A percentile compares a stretch with the other conserved stretches of the same genome.
Conservation (phyloP, 2,113 vertebrate genomes). For the Trematocara variabile region DNA sequence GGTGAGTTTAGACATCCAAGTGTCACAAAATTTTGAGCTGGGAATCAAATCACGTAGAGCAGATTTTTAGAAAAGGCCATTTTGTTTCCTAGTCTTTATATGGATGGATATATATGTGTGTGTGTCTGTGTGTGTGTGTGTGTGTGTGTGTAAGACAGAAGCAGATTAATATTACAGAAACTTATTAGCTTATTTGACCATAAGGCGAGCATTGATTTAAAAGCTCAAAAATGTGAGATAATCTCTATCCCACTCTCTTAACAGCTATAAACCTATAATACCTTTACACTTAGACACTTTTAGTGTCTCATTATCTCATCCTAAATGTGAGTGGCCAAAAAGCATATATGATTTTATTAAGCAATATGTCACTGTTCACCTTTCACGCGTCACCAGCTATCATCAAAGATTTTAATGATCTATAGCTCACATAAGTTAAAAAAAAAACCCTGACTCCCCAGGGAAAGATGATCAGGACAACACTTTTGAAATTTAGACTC, state of each 20-base stretch:
- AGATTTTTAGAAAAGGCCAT: not conserved
- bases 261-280: not conserved
- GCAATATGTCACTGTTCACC: not conserved
- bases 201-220: not conserved
- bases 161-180: not conserved
- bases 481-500: not conserved
- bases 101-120: accelerated
- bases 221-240: not conserved
- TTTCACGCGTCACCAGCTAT: not conserved
- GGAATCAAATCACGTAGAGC: not conserved
- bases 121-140: not conserved
- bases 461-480: not conserved
- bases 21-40: not conserved
- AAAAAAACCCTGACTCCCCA: not conserved
- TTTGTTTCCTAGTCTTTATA: not conserved
- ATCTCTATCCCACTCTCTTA: not conserved
- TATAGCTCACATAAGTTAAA: not conserved
- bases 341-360: not conserved
- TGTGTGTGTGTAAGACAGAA: not conserved
- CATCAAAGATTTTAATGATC: not conserved
- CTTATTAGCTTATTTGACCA: not conserved
- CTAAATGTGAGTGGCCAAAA: not conserved
- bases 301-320: too few species aligned
- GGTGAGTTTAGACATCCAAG: not conserved
- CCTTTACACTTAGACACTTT: not conserved